Conservation (phyloP, 2,888 invertebrate species). For the Phrixothrix hirtus region DNA sequence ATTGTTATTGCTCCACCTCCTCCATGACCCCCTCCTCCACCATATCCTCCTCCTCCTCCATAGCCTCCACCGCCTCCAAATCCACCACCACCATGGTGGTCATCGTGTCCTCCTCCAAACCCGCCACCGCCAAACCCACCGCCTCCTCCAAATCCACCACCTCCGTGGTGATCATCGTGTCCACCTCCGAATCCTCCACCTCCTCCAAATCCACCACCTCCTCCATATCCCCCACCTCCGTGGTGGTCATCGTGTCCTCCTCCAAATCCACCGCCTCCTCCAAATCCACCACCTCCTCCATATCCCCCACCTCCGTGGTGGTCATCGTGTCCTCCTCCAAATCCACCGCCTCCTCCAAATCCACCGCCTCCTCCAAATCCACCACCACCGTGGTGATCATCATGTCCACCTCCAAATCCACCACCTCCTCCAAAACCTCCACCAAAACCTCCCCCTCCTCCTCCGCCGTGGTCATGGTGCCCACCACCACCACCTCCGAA, state of each 20-base stretch:
- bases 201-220: conserved; percentile 45
- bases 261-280: conserved; percentile 39
- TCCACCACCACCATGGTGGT: conserved; percentile 19
- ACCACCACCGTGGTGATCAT: conserved; percentile 19
- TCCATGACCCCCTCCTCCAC: conserved; percentile 22
- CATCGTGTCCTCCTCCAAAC: conserved; percentile 41
- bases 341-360: conserved; percentile 45
- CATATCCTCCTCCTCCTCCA: conserved; percentile 16
- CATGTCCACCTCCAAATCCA: conserved; percentile 27
- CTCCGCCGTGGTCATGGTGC: conserved; percentile 16
- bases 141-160: conserved; percentile 36
- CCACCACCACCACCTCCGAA: conserved; percentile 39
- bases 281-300: conserved; percentile 33
- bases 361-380: conserved; percentile 41
- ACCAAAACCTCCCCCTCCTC: conserved; percentile 27
- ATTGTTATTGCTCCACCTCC: conserved; percentile 12
- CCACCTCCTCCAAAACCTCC: conserved; percentile 31
- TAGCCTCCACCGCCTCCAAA: conserved; percentile 42
- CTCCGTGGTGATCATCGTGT: conserved; percentile 11
- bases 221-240: conserved; percentile 26
- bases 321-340: conserved; percentile 38
- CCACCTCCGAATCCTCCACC: conserved; percentile 39
- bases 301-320: conserved; percentile 32
- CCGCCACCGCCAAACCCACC: conserved; percentile 38
- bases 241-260: conserved; percentile 18